These are phyloP conservation scores for Timema podura DNA, from an alignment of 2,888 invertebrate species.

Conservation along the genomic window DNA sequence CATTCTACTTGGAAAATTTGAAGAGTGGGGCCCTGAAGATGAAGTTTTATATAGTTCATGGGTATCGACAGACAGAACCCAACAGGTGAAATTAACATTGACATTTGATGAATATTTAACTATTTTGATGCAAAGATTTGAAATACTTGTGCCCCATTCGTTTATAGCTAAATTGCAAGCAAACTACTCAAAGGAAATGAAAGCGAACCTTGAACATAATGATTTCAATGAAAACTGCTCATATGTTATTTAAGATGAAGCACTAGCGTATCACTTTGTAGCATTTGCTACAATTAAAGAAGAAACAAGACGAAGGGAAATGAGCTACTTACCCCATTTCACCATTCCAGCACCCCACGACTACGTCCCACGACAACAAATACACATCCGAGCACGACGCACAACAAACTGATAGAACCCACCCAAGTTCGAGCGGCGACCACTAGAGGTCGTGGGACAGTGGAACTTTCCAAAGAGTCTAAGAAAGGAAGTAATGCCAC, in stretches of 20 bases:
- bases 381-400: no score
- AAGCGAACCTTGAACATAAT: not conserved
- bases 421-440: no score
- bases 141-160: not conserved
- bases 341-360: no score
- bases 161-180: not conserved
- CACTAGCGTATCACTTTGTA: not conserved
- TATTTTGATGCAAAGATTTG: not conserved
- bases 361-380: no score
- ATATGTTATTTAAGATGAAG: slow-evolving; percentile 9
- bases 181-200: not conserved
- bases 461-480: no score
- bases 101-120: not conserved
- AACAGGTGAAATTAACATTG: not conserved
- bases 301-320: no score
- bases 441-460: no score
- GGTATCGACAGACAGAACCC: not conserved
- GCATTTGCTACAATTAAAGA: no score
- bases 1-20: no score
- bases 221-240: not conserved
- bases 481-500: no score
- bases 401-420: no score
- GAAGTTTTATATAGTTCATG: not conserved
- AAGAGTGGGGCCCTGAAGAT: not conserved
- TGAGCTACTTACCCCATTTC: no score